Conservation (phyloP, 1,140 invertebrate genomes). For the Heliothis virescens region DNA sequence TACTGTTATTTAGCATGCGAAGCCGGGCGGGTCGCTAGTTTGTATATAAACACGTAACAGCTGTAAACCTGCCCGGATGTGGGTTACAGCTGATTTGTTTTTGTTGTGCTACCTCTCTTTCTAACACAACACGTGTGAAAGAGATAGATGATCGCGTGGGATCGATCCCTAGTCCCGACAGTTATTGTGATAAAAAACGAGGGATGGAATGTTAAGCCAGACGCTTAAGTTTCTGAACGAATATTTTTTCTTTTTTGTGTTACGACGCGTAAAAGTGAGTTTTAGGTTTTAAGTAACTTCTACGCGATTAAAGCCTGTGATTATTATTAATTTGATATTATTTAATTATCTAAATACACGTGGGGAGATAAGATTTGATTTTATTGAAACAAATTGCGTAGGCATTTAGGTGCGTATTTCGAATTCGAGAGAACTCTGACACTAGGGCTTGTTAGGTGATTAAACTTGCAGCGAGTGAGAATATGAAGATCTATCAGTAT, state of each 20-base stretch:
- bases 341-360: too few relatives aligned
- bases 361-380: too few relatives aligned
- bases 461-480: too few relatives aligned
- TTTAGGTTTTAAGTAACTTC: neutral
- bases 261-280: neutral
- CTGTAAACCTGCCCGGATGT: constrained; percentile 45
- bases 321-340: too few relatives aligned
- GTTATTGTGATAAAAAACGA: constrained; percentile 31
- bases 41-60: constrained; percentile 7
- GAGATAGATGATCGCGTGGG: constrained; percentile 13
- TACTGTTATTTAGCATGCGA: too few relatives aligned
- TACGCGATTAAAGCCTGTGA: too few relatives aligned
- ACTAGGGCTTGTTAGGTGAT: too few relatives aligned
- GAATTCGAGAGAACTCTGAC: too few relatives aligned
- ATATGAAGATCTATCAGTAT: too few relatives aligned
- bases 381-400: too few relatives aligned
- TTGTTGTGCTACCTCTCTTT: constrained; percentile 19
- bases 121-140: neutral
- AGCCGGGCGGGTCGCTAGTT: too few relatives aligned
- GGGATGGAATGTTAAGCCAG: constrained; percentile 14
- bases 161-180: constrained; percentile 14
- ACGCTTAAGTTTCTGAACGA: neutral
- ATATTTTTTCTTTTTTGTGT: neutral
- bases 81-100: constrained; percentile 35
- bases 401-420: too few relatives aligned